Base-by-base conservation (phyloP, 92 coral and sea anemone genomes). In the Bergia puertoricense region DNA sequence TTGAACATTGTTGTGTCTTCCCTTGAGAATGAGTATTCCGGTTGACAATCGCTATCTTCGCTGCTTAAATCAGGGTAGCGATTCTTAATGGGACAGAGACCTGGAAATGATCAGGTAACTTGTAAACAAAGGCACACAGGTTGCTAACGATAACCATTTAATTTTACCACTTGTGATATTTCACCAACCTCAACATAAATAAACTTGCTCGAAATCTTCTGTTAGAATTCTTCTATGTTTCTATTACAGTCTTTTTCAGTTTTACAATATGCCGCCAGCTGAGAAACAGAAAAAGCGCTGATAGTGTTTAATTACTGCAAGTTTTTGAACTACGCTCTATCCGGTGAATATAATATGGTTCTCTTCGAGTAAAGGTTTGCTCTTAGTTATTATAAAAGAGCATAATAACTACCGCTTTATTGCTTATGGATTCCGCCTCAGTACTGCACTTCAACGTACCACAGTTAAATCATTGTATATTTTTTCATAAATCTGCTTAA, bases 1-100 rank as follows among this genome's bases (percentile, higher is more conserved):
- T 94, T 93, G 87, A 92, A 92, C 74, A 57, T 79, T 16, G 96
- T 93, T 44, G 89, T 85, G 75, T 92, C 93, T 80, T 95, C 96
- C 23, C 40, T 88, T 23, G 74, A 44, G 23, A 93, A 87, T 5
- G 94, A 91, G 85, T 95, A 95, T 2, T 91, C 86, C 13, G 98
- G 98, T 13, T 89, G 75, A 66, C 98, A 95, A 0, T 75, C 81
- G 83, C 81, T 85, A 40, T 57, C 89, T 3, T 89, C 89, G 71
- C 89, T 88, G 14, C 88, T 51, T 79, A 95, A 93, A 73, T 85
- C 88, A 5, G 95, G 90, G 80, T 81, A 93, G 48, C 82, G 90
- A 42, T 91, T 66, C 77, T 81, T 85, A 20, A 95, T 89, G 5
- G 93, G 92, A 51, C 98, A 95, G 15, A 78, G 80, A 23, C 86